phyloP scores from a whole-genome alignment of 2,797 vertebrate species.

The Vultur gryphus region DNA sequence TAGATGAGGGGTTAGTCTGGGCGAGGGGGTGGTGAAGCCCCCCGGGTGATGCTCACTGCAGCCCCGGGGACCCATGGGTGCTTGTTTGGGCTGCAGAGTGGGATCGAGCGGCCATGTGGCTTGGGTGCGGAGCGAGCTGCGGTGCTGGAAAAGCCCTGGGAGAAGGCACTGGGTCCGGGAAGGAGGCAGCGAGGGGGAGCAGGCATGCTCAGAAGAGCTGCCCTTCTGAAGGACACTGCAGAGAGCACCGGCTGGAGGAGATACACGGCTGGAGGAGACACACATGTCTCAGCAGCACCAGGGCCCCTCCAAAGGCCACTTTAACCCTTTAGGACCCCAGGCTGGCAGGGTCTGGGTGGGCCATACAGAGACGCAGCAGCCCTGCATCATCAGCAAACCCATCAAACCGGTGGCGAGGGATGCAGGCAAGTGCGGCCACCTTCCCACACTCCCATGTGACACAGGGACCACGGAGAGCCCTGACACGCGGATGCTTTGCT shows the following conservation, averaged over 20 bases:
- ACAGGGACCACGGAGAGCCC: rapidly evolving
- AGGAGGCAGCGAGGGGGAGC: not conserved
- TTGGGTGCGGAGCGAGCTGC: not conserved
- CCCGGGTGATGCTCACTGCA: not conserved
- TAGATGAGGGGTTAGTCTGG: not conserved
- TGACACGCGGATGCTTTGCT: rapidly evolving
- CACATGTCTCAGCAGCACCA: not conserved
- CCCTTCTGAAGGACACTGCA: constrained; percentile 72
- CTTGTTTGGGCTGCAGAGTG: not conserved
- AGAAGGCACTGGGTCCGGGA: not conserved
- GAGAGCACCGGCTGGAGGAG: constrained; percentile 10
- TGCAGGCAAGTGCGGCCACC: not conserved
- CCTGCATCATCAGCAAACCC: not conserved
- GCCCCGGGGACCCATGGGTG: not conserved
- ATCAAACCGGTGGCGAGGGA: rapidly evolving
- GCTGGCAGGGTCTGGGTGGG: not conserved
- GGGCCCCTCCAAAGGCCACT: not conserved
- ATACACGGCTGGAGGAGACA: not conserved
- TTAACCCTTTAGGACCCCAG: not conserved
- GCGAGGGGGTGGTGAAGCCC: rapidly evolving
- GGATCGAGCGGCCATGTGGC: rapidly evolving
- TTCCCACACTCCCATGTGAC: rapidly evolving
- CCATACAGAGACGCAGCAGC: not conserved
- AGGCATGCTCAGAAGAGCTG: constrained; percentile 61
- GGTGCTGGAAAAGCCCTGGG: not conserved